These are phyloP conservation scores for Tholera decimalis DNA, from an alignment of 2,888 invertebrate genomes.

Conservation along the genomic window DNA sequence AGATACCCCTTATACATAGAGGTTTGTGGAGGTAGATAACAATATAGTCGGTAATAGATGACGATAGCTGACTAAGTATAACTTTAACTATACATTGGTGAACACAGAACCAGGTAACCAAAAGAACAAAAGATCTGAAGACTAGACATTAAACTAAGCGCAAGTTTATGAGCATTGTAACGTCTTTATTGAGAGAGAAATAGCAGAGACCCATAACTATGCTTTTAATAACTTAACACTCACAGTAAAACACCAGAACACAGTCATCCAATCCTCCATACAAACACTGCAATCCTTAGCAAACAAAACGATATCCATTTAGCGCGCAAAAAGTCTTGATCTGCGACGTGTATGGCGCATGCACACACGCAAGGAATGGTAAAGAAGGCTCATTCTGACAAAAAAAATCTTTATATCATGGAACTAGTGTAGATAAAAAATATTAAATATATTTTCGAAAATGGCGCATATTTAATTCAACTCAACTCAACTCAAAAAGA, in stretches of 20 bases:
- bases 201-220: neutral
- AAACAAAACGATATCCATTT: conserved; percentile 58
- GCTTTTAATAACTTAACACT: conserved; percentile 31
- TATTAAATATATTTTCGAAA: no score
- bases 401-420: no score
- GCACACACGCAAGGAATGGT: neutral
- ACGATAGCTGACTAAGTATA: no score
- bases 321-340: conserved; percentile 53
- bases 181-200: neutral
- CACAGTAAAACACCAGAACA: conserved; percentile 3
- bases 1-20: no score
- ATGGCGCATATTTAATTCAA: no score
- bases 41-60: no score
- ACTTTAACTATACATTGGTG: no score
- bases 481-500: no score
- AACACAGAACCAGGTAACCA: no score
- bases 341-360: conserved; percentile 22
- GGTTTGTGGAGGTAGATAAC: no score
- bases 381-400: conserved; percentile 23
- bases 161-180: neutral
- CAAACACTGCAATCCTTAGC: conserved; percentile 40
- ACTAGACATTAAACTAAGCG: neutral
- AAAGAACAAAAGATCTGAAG: no score
- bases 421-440: no score
- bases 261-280: conserved; percentile 34